A percentile compares a stretch with the other conserved stretches of the same genome.
phyloP scores from a whole-genome alignment of 2,888 invertebrate genomes.

The Hedychridium roseum region DNA sequence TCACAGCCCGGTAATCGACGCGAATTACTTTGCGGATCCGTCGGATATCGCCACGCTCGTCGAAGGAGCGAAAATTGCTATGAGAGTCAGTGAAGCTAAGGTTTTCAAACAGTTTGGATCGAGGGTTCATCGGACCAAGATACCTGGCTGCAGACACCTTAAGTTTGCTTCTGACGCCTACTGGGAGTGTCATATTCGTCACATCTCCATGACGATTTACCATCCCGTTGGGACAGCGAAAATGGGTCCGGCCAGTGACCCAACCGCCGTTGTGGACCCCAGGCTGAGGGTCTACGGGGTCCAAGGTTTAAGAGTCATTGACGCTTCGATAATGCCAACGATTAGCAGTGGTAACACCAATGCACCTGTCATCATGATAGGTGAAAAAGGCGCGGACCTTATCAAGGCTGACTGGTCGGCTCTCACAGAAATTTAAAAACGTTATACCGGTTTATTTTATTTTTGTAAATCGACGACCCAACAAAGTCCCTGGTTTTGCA shows the following conservation, averaged over 20 bases:
- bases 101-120: conserved; percentile 85
- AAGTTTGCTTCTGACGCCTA: conserved; percentile 82
- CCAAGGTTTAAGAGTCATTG: conserved; percentile 80
- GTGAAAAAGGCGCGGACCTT: conserved; percentile 86
- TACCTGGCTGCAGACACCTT: conserved; percentile 80
- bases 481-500: no score
- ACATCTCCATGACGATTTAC: conserved; percentile 89
- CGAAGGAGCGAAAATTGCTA: conserved; percentile 82
- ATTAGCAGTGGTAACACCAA: conserved; percentile 91
- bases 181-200: conserved; percentile 86
- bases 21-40: conserved; percentile 89
- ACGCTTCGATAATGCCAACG: conserved; percentile 89
- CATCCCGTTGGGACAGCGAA: conserved; percentile 89
- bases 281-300: conserved; percentile 80
- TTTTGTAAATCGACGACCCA: no score
- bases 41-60: conserved; percentile 81
- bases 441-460: no score
- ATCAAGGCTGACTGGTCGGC: conserved; percentile 84
- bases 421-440: no score
- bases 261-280: conserved; percentile 83
- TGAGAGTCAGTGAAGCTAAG: conserved; percentile 76
- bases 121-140: conserved; percentile 75
- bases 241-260: conserved; percentile 85
- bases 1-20: conserved; percentile 87
- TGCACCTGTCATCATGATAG: conserved; percentile 92